Base-by-base conservation (phyloP, 2,113 vertebrate species). In the Psilopogon haemacephalus region DNA sequence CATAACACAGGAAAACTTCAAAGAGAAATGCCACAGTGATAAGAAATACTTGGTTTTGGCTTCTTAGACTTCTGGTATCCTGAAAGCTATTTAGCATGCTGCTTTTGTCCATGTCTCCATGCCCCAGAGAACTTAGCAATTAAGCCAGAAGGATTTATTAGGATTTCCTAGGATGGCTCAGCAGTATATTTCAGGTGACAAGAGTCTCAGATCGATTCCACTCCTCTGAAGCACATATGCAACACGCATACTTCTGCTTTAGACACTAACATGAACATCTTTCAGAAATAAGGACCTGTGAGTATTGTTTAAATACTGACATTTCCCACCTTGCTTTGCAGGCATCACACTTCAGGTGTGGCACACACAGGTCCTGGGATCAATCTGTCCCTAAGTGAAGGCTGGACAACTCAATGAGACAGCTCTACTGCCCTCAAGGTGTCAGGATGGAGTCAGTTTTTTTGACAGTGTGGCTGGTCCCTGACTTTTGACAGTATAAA, bases 91-190 rank as follows among this genome's bases (percentile, higher is more conserved):
- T 93, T 89, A 89, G 9, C 33, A 54, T 63, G 26, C 67, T 91
- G 65, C 30, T 85, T 89, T 93, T 96, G 48, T 77, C 83, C 59
- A 40, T 44, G 37, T 59, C 58, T 81, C 48, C 1, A 1, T 72
- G 37, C 13, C 64, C 50, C 15, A 12, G 42, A 91, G 69, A 93
- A 50, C 38, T 89, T 60, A 69, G 50, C 55, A 90, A 86, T 93
- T 94, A 91, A 90, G 20, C n/a, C 72, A 90, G 58, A 90, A 80
- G 83, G 89, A 84, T 86, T 95, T 79, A 87, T 81, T 65, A 89
- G 46, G 71, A 88, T 94, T 92, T 93, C n/a, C 54, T 87, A 70
- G 80, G 71, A 86, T 86, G 56, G 37, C 28, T 44, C 19, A 79
- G 44, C 32, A 77, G 64, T 64, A 65, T 65, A 64, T 78, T 75